Percentiles rank a stretch among this genome's conserved stretches.
phyloP scores from a whole-genome alignment of 2,113 vertebrate species.

The Gorsachius goisagi region DNA sequence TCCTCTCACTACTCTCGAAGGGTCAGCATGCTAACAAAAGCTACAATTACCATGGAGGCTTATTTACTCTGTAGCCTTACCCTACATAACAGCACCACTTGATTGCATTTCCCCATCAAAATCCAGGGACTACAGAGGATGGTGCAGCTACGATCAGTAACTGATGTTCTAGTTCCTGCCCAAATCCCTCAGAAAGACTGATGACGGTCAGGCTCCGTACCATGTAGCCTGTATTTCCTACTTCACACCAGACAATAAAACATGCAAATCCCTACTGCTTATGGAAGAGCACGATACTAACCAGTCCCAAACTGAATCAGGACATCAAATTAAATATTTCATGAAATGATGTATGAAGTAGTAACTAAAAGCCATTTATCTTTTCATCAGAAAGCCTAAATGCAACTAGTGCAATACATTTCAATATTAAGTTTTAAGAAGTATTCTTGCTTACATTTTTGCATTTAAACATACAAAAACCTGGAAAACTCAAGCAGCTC shows the following conservation, averaged over 20 bases:
- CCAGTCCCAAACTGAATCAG: not conserved
- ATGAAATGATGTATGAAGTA: not conserved
- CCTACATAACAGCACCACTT: not conserved
- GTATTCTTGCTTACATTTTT: not conserved
- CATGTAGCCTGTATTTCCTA: not conserved
- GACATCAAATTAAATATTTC: not conserved
- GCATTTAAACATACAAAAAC: not conserved
- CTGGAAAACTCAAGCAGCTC: not conserved
- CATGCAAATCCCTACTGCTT: not conserved
- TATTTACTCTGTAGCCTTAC: not conserved
- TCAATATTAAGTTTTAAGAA: not conserved
- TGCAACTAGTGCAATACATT: not conserved
- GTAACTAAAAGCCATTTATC: not conserved
- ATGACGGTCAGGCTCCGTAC: not conserved
- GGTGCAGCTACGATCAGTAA: not conserved
- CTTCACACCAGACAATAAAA: not conserved
- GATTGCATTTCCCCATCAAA: not conserved
- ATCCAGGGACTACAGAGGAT: not conserved
- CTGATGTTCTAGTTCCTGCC: not conserved
- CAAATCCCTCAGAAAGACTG: not conserved
- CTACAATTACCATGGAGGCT: not conserved
- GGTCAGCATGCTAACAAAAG: not conserved
- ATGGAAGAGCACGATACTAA: not conserved
- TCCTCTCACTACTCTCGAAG: not conserved
- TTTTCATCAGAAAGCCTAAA: not conserved